phyloP scores from a whole-genome alignment of 1,140 invertebrate species.

The Archivesica marissinica region DNA sequence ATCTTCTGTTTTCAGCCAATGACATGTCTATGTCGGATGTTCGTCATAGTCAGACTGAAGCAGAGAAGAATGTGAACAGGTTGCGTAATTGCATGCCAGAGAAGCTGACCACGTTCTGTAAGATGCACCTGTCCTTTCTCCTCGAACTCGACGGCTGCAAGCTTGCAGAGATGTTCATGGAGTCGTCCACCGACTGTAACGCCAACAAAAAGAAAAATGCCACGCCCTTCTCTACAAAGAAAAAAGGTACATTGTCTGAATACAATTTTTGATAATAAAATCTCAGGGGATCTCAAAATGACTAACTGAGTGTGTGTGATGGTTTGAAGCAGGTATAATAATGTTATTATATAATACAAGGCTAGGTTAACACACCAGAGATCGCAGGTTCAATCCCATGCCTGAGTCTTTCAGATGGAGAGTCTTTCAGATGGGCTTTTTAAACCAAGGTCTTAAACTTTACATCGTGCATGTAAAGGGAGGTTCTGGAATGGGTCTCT shows the following conservation, averaged over 20 bases:
- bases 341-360: too few species aligned
- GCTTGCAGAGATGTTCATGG: constrained; percentile 73
- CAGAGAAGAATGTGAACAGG: constrained; percentile 73
- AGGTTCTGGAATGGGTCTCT: too few species aligned
- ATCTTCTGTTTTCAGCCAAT: constrained; percentile 66
- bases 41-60: constrained; percentile 71
- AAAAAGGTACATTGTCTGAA: constrained; percentile 68
- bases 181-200: constrained; percentile 14
- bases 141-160: constrained; percentile 87
- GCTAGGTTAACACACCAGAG: too few species aligned
- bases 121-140: constrained; percentile 96
- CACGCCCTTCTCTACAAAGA: constrained; percentile 74
- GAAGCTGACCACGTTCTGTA: constrained; percentile 93
- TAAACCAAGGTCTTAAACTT: too few species aligned
- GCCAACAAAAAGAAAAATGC: constrained; percentile 63
- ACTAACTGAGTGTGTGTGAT: too few species aligned
- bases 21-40: constrained; percentile 71
- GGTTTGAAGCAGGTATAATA: background rate
- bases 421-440: too few species aligned
- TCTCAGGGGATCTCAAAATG: background rate
- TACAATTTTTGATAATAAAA: background rate
- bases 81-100: constrained; percentile 87
- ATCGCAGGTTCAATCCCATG: too few species aligned
- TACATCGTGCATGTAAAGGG: too few species aligned
- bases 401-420: too few species aligned